Base-by-base conservation (phyloP, 1,140 invertebrate genomes). In the Aphaenogaster floridana region DNA sequence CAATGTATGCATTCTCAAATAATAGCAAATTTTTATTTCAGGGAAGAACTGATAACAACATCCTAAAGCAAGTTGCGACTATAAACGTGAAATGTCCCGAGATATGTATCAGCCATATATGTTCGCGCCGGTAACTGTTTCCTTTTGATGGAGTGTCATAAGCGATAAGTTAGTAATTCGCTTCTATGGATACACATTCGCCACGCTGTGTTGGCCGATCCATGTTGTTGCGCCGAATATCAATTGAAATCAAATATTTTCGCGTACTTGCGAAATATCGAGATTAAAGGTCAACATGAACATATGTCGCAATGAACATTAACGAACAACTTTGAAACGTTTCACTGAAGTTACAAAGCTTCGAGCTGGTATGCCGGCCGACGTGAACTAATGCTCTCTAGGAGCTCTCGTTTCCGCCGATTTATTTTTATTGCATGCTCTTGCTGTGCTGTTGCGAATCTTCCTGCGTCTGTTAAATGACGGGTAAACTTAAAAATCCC, bases 401-500 rank as follows among this genome's bases (percentile, higher is more conserved):
- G 57, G 3, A 21, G 28, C 45, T 48, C 72, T 59, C 59, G 21
- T 86, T 57, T 78, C 8, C 8, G 36, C 17, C 42, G 74, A 86
- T 21, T 52, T 78, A 78, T 52, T 77, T 77, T 79, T 64, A 64
- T 28, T 45, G 13, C n/a, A 15, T 15, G 48, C 36, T 66, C 17
- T 34, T 17, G 34, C 77, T n/a, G 7, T 17, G 68, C 15, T 13
- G 42, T 17, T 48, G 48, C 48, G 74, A 78, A 39, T 79, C 21
- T 79, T 64, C 28, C 59, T 52, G n/a, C n/a, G 36, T 66, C 59
- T 54, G 83, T 85, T 78, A 78, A 78, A 48, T 64, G 72, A 66
- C 54, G 48, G 36, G 48, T 15, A 79, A 86, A 64, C 74, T 86
- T 86, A 79, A 86, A 86, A 86, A 86, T 86, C 69, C 42, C 42